Conservation (phyloP, 1,140 invertebrate genomes). For the Drosophila jambulina region DNA sequence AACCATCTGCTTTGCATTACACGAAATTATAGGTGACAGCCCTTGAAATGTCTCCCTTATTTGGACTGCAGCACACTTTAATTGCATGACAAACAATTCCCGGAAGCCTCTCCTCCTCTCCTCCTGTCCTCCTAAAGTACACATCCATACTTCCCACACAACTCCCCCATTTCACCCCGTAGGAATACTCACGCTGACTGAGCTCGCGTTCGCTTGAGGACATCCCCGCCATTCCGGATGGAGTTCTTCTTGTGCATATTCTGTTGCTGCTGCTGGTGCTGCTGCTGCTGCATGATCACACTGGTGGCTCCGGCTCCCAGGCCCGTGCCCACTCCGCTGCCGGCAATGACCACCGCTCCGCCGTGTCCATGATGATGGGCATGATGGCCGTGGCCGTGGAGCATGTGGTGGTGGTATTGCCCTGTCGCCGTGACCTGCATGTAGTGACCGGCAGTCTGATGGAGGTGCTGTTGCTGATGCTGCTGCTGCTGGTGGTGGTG, state of each 20-base stretch:
- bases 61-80: background rate
- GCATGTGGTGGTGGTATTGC: conserved; percentile 85
- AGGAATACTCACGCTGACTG: conserved; percentile 88
- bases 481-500: conserved; percentile 68
- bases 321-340: conserved; percentile 82
- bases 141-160: background rate
- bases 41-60: conserved; percentile 7
- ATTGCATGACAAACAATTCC: conserved; percentile 15
- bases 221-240: conserved; percentile 88
- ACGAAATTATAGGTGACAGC: background rate
- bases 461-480: conserved; percentile 55
- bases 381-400: conserved; percentile 85
- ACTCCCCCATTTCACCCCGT: background rate
- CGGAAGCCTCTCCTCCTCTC: background rate
- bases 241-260: conserved; percentile 89
- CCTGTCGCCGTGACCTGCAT: conserved; percentile 84
- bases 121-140: background rate
- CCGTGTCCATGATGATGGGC: conserved; percentile 79
- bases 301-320: conserved; percentile 85
- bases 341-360: conserved; percentile 81
- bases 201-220: conserved; percentile 88
- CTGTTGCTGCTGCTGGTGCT: conserved; percentile 82
- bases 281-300: conserved; percentile 85
- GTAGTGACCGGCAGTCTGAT: conserved; percentile 60
- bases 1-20: conserved; percentile 23